Base-by-base conservation (phyloP, 1,140 invertebrate genomes). In the Drosophila obscura region DNA sequence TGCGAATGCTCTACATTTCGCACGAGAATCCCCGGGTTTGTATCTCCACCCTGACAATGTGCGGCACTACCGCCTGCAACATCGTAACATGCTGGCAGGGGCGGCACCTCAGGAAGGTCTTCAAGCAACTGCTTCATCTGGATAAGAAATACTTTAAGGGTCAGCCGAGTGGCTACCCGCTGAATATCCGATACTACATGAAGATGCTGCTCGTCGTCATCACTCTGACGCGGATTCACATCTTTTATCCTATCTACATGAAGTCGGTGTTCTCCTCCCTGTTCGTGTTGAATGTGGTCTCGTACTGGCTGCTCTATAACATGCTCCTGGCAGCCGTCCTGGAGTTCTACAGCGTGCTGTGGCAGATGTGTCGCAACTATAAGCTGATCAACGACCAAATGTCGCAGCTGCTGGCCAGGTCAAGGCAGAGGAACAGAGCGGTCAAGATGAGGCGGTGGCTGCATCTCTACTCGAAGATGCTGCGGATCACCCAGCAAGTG, bases 171-270 rank as follows among this genome's bases (percentile, higher is more conserved):
- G 39, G 56, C 1, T 7, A 5, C 1, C 5, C 15, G 5, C 22
- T 77, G 13, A 41, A 13, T n/a, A 4, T 6, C 2, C 15, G 24
- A 9, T 22, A 19, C 19, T 44, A 76, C 16, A 11, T 76, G 0
- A 61, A 76, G 51, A 39, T 56, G 7, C 11, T 61, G 1, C 61
- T 76, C 13, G 44, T 44, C 1, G 8, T n/a, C 2, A 46, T 76
- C 16, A 76, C 64, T 7, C 28, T 76, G 4, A 1, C 67, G 1
- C 22, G 73, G 16, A 53, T 75, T 0, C 56, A 52, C 43, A 8
- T 76, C 0, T 57, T 68, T 1, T 62, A 76, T 53, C 73, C 73
- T 15, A 35, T 67, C 6, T 76, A 76, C 19, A 26, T 76, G 19
- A 76, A 48, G 26, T 13, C 35, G 7, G 3, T 56, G 0, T 7